phyloP scores from a whole-genome alignment of 2,888 invertebrate species.

The Chrysotoxum bicinctum region DNA sequence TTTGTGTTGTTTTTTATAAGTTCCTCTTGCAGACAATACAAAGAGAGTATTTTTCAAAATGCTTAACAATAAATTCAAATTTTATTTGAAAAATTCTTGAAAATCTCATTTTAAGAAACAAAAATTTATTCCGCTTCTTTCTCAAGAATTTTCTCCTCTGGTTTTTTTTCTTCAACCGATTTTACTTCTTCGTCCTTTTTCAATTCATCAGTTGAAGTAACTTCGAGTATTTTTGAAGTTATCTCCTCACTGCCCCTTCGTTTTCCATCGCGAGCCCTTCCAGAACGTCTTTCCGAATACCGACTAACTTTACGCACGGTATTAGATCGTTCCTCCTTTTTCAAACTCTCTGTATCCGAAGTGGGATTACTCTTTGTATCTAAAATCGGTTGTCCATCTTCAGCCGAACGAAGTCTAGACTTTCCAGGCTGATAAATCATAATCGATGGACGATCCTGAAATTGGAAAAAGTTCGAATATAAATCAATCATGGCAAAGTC shows the following conservation, averaged over 20 bases:
- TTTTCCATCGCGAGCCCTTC: conserved; percentile 72
- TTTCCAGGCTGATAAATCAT: conserved; percentile 94
- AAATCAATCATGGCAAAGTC: not conserved
- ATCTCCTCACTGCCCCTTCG: conserved; percentile 36
- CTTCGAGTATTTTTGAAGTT: not conserved
- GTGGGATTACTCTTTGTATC: conserved; percentile 75
- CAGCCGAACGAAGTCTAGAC: conserved; percentile 76
- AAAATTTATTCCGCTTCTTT: conserved; percentile 30
- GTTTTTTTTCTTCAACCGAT: not conserved
- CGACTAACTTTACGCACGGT: conserved; percentile 76
- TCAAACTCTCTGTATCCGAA: conserved; percentile 76
- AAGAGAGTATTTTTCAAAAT: not conserved
- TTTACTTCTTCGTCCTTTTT: conserved; percentile 27
- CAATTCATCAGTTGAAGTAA: not conserved
- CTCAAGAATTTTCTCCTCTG: not conserved
- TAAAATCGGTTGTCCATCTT: conserved; percentile 73
- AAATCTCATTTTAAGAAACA: not conserved
- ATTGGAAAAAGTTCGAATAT: conserved; percentile 3
- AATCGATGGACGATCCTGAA: conserved; percentile 92
- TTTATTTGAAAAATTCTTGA: not conserved
- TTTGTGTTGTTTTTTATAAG: too few species aligned
- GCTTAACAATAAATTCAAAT: not conserved
- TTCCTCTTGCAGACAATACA: not conserved
- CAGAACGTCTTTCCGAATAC: conserved; percentile 77
- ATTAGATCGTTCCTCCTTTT: conserved; percentile 74